Evolutionary conservation across 2,888 invertebrate genomes (phyloP).

Genomic region (Drosophila putrida): DNA sequence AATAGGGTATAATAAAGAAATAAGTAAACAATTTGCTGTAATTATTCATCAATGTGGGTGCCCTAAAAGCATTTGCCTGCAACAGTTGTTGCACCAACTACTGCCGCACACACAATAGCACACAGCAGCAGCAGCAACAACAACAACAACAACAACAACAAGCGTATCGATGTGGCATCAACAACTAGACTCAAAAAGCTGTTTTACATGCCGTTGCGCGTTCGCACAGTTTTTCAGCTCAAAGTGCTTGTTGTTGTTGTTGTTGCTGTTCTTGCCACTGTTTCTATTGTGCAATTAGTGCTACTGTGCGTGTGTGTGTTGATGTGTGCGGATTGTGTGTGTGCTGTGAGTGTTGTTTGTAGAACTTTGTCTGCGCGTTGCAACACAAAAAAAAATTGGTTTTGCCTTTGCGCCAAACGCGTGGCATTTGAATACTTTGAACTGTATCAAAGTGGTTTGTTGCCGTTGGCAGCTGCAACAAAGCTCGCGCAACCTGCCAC

Average conservation of each 20-base stretch:
- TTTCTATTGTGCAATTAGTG: slow-evolving; percentile 73
- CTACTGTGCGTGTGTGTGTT: slow-evolving; percentile 28
- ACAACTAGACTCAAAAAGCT: slow-evolving; percentile 46
- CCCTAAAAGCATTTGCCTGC: slow-evolving; percentile 16
- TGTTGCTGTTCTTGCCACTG: slow-evolving; percentile 33
- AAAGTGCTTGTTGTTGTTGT: slow-evolving; percentile 19
- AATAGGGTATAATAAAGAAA: background rate
- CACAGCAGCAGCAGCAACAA: slow-evolving; percentile 3
- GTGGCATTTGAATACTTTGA: slow-evolving; percentile 69
- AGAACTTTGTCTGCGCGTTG: slow-evolving; percentile 16
- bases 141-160: slow-evolving; percentile 20
- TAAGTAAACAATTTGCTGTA: slow-evolving; percentile 10
- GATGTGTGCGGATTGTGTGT: slow-evolving; percentile 15
- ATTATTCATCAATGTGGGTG: slow-evolving; percentile 21
- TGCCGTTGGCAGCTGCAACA: slow-evolving; percentile 62
- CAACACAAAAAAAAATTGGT: slow-evolving; percentile 22
- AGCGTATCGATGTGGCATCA: slow-evolving; percentile 31
- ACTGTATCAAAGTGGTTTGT: slow-evolving; percentile 72
- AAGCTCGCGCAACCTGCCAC: slow-evolving; percentile 30
- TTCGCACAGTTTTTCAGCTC: slow-evolving; percentile 64
- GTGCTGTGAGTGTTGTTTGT: slow-evolving; percentile 39
- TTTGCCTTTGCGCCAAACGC: slow-evolving; percentile 38
- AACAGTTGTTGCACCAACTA: slow-evolving; percentile 6
- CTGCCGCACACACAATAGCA: background rate
- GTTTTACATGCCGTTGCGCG: slow-evolving; percentile 72